These are phyloP conservation scores for Pyralis farinalis DNA, from an alignment of 2,888 invertebrate species.

Conservation along the genomic window DNA sequence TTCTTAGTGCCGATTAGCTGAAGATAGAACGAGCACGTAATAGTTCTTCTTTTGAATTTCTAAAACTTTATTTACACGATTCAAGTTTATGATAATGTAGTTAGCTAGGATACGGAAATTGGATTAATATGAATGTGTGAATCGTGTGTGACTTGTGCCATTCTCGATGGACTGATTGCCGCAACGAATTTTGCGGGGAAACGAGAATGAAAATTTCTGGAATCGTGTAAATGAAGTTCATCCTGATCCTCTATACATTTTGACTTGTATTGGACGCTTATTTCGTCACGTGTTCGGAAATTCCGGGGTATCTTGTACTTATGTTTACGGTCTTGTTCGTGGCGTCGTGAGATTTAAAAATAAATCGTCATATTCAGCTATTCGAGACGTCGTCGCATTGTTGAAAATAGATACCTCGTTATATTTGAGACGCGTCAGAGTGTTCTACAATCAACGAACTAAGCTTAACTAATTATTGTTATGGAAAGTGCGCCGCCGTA, in stretches of 20 bases:
- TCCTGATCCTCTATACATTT: background rate
- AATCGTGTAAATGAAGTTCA: background rate
- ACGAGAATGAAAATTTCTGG: background rate
- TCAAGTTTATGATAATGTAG: background rate
- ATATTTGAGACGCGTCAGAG: background rate
- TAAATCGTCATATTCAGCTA: background rate
- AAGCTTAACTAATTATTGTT: background rate
- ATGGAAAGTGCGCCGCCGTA: background rate
- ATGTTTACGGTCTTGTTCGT: conserved; percentile 1
- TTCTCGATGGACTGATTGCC: background rate
- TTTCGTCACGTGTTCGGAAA: background rate
- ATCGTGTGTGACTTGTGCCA: background rate
- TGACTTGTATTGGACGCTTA: background rate
- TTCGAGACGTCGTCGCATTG: background rate
- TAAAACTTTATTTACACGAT: background rate
- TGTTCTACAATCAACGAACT: background rate
- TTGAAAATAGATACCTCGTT: conserved; percentile 1
- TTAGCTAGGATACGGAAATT: background rate
- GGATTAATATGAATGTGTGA: background rate
- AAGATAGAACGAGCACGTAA: background rate
- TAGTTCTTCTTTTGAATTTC: background rate
- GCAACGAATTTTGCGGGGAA: background rate
- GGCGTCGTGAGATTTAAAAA: conserved; percentile 8
- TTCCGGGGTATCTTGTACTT: conserved; percentile 8
- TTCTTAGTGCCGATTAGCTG: conserved; percentile 5